Conservation (phyloP, 2,797 vertebrate species). For the Halcyon badia region DNA sequence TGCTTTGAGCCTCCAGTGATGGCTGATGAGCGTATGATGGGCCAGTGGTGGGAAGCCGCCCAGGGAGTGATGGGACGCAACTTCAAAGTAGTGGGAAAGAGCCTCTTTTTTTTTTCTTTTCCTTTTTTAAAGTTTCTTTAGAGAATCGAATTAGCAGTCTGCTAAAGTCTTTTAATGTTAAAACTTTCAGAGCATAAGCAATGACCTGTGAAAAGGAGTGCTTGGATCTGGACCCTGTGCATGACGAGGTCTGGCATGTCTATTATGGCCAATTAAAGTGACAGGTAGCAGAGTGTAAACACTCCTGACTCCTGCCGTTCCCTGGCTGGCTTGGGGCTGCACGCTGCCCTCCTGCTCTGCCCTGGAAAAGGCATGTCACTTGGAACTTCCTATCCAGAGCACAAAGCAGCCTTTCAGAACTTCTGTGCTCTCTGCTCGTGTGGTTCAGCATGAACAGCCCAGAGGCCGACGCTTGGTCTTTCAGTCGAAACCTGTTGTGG, state of each 20-base stretch:
- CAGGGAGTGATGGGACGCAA: background rate
- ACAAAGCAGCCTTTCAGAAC: slow-evolving; percentile 47
- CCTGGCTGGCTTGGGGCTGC: slow-evolving; percentile 1
- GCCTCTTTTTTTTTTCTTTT: background rate
- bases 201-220: slow-evolving; percentile 34
- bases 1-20: background rate
- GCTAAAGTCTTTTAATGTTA: slow-evolving; percentile 42
- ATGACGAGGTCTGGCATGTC: slow-evolving; percentile 48
- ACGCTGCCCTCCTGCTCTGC: background rate
- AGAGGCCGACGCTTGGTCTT: background rate
- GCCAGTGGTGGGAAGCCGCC: background rate
- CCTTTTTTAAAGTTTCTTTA: background rate
- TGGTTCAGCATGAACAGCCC: background rate
- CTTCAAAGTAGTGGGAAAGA: slow-evolving; percentile 20
- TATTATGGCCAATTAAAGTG: slow-evolving; percentile 62
- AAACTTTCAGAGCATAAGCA: slow-evolving; percentile 48
- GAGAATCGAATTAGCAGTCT: slow-evolving; percentile 34
- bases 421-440: background rate
- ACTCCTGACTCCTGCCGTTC: background rate
- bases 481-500: background rate
- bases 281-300: slow-evolving; percentile 65
- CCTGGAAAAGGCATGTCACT: background rate
- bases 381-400: background rate
- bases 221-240: slow-evolving; percentile 25
- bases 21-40: background rate